These are phyloP conservation scores for Oryctes rhinoceros DNA, from an alignment of 1,140 invertebrate species.

Conservation along the genomic window DNA sequence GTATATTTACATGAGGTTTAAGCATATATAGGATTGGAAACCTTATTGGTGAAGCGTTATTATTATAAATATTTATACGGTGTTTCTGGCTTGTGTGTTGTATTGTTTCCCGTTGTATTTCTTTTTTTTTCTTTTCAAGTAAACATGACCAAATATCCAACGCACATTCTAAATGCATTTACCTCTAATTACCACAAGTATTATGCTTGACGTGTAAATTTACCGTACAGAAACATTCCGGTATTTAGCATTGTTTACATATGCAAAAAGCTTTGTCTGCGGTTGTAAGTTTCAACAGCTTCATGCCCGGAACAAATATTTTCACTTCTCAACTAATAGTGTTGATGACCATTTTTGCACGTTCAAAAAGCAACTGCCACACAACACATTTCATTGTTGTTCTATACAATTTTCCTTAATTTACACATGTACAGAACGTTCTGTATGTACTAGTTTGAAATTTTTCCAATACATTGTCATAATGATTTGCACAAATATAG, in stretches of 20 bases:
- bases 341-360: conserved; percentile 39
- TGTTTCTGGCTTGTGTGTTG: too few relatives aligned
- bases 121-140: neutral
- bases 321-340: conserved; percentile 37
- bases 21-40: too few relatives aligned
- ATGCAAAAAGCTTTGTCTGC: conserved; percentile 33
- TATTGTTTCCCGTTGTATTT: too few relatives aligned
- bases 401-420: conserved; percentile 26
- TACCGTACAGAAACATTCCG: conserved; percentile 7
- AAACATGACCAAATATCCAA: conserved; percentile 4
- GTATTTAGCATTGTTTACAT: conserved; percentile 30
- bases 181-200: conserved; percentile 17
- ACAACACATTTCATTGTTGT: conserved; percentile 28
- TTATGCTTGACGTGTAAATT: conserved; percentile 24
- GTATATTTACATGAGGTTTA: too few relatives aligned
- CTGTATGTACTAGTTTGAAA: conserved; percentile 12
- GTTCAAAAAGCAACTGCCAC: conserved; percentile 30
- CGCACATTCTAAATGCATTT: neutral
- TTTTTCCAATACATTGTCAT: conserved; percentile 34
- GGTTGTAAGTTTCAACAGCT: conserved; percentile 23
- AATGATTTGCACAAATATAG: conserved; percentile 35
- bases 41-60: too few relatives aligned
- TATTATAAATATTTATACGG: too few relatives aligned
- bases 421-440: conserved; percentile 3
- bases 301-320: conserved; percentile 27